Percentiles rank a stretch among this genome's conserved stretches.
Conservation (phyloP, 2,797 vertebrate genomes). For the Ispidina lecontei region DNA sequence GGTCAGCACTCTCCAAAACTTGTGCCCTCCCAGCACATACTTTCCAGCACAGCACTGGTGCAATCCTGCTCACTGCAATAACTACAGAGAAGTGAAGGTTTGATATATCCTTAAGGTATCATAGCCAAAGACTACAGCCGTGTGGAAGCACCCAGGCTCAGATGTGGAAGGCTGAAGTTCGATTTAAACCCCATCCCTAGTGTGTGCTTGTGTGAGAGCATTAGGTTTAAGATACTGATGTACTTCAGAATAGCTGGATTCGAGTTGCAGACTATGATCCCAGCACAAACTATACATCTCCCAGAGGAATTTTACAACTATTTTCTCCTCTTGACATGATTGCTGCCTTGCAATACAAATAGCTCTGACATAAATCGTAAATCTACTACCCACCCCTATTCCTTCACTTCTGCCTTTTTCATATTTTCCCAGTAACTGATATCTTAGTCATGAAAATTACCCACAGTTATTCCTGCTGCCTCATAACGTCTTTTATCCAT, state of each 20-base stretch:
- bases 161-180: background rate
- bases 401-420: background rate
- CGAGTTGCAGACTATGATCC: background rate
- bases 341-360: background rate
- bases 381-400: background rate
- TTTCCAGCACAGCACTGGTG: background rate
- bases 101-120: fast-evolving
- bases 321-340: background rate
- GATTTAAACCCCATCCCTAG: background rate
- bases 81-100: background rate
- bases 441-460: background rate
- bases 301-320: background rate
- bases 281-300: background rate
- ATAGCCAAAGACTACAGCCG: fast-evolving
- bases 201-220: fast-evolving
- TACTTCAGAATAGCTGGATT: background rate
- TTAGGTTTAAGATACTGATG: background rate
- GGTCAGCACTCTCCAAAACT: background rate
- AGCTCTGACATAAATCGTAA: background rate
- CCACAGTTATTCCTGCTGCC: background rate
- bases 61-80: background rate
- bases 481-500: background rate
- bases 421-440: background rate
- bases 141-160: fast-evolving
- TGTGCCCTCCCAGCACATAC: fast-evolving